A percentile compares a stretch with the other conserved stretches of the same genome.
These are phyloP conservation scores for Idaea aversata DNA, from an alignment of 2,888 invertebrate genomes.

Conservation along the genomic window DNA sequence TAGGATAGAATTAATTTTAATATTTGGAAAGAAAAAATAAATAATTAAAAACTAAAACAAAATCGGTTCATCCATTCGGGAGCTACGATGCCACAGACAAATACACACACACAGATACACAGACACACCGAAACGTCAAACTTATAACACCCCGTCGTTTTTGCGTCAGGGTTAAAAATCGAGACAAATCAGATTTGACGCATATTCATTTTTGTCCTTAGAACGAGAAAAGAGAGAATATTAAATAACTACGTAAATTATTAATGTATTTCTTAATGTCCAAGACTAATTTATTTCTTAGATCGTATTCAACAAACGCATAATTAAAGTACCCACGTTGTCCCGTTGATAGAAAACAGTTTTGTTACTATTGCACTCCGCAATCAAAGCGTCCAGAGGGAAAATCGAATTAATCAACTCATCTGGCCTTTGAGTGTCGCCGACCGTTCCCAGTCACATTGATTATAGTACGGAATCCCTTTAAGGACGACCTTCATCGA, in stretches of 20 bases:
- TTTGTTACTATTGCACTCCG: slow-evolving; percentile 48
- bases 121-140: too few species aligned
- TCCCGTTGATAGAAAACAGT: slow-evolving; percentile 44
- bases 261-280: not conserved
- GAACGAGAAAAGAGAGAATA: slow-evolving; percentile 14
- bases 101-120: too few species aligned
- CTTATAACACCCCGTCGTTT: too few species aligned
- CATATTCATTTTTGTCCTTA: too few species aligned
- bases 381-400: slow-evolving; percentile 66
- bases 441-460: slow-evolving; percentile 53
- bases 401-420: slow-evolving; percentile 71
- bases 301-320: slow-evolving; percentile 18
- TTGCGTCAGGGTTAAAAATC: too few species aligned
- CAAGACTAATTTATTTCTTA: not conserved
- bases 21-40: too few species aligned
- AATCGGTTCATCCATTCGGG: too few species aligned
- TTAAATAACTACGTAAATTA: slow-evolving; percentile 1
- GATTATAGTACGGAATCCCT: slow-evolving; percentile 48
- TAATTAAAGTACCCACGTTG: slow-evolving; percentile 31
- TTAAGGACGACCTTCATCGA: too few species aligned
- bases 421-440: slow-evolving; percentile 62
- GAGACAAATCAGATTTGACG: too few species aligned
- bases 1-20: too few species aligned
- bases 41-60: too few species aligned
- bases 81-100: too few species aligned